These are phyloP conservation scores for Lacerta agilis DNA, from an alignment of 2,797 vertebrate genomes.

Conservation along the genomic window DNA sequence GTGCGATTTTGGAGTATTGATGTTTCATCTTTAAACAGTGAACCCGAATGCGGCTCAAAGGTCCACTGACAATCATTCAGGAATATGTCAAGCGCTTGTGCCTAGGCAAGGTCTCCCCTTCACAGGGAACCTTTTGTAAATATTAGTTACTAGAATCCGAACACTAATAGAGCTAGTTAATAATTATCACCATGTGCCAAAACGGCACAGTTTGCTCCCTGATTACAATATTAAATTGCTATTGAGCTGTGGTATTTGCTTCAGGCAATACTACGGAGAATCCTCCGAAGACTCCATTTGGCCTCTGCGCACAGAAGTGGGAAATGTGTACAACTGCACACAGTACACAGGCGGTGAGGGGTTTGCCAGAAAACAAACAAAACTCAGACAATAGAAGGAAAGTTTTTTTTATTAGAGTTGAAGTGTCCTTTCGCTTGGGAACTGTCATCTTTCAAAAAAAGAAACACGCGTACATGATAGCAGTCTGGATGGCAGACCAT, in stretches of 20 bases:
- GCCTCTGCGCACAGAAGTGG: conserved; percentile 74
- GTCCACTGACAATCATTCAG: conserved; percentile 76
- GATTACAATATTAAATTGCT: conserved; percentile 84
- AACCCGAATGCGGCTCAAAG: conserved; percentile 73
- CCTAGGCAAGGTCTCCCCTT: conserved; percentile 76
- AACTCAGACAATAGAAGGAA: conserved; percentile 78
- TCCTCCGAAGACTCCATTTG: conserved; percentile 79
- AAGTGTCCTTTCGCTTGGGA: conserved; percentile 80
- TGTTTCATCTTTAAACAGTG: conserved; percentile 78
- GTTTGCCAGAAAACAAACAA: conserved; percentile 81
- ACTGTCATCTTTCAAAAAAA: conserved; percentile 74
- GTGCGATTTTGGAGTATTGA: conserved; percentile 79
- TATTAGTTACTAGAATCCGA: conserved; percentile 81
- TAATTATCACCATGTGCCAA: conserved; percentile 82
- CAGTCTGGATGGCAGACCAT: conserved; percentile 67
- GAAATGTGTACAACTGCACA: conserved; percentile 67
- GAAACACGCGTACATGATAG: conserved; percentile 60
- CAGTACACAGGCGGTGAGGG: conserved; percentile 74
- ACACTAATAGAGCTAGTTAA: conserved; percentile 81
- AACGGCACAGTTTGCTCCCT: conserved; percentile 82
- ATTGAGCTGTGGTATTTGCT: conserved; percentile 81
- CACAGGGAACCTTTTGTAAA: conserved; percentile 80
- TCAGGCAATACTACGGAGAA: conserved; percentile 81
- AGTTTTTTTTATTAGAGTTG: conserved; percentile 76
- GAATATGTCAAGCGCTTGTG: conserved; percentile 72